Conservation (phyloP, 1,140 invertebrate species). For the Subanguina moxae region DNA sequence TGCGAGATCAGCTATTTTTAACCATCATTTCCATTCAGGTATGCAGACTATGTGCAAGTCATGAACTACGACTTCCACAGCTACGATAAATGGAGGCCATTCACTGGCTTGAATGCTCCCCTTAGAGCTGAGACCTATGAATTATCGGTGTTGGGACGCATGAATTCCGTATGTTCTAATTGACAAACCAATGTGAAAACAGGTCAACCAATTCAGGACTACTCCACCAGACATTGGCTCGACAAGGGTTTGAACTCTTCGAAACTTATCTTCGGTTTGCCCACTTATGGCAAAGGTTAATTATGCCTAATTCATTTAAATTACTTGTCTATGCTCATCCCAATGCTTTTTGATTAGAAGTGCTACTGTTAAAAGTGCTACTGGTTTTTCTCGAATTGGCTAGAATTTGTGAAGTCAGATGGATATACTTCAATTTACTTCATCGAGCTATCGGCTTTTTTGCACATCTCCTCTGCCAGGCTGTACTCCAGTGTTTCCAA, state of each 20-base stretch:
- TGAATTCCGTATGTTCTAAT: constrained; percentile 40
- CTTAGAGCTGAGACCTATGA: constrained; percentile 29
- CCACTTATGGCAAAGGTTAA: constrained; percentile 44
- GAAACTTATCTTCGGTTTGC: constrained; percentile 47
- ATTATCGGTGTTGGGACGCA: constrained; percentile 27
- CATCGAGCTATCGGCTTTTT: too few species aligned
- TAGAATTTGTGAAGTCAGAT: too few species aligned
- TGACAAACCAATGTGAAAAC: not conserved
- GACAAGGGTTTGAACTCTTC: constrained; percentile 23
- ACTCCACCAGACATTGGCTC: constrained; percentile 33
- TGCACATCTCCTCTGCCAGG: too few species aligned
- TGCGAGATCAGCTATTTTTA: not conserved
- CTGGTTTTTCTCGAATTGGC: too few species aligned
- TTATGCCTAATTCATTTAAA: too few species aligned
- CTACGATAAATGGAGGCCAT: constrained; percentile 18
- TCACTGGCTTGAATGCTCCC: constrained; percentile 52
- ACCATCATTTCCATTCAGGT: constrained; percentile 24
- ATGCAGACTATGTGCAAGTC: constrained; percentile 46
- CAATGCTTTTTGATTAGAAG: too few species aligned
- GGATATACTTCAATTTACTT: too few species aligned
- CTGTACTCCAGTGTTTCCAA: too few species aligned
- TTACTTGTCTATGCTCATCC: too few species aligned
- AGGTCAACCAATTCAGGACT: constrained; percentile 25
- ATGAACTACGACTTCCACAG: constrained; percentile 53
- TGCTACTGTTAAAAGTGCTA: too few species aligned